phyloP scores from a whole-genome alignment of 2,888 invertebrate genomes.

The Pammene aurita region DNA sequence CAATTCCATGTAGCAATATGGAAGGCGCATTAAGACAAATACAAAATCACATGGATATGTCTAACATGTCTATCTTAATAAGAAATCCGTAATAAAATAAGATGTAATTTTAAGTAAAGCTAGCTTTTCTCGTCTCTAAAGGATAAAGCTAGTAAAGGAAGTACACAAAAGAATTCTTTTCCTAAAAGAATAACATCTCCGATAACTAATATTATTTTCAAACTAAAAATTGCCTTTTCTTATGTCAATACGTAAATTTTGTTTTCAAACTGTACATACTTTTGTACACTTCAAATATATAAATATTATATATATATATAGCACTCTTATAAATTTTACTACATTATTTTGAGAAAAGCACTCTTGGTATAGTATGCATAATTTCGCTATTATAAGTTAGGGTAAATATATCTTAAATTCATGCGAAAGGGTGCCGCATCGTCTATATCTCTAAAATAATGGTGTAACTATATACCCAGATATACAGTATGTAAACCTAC shows the following conservation, averaged over 20 bases:
- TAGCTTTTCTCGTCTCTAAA: conserved; percentile 48
- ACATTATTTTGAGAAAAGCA: conserved; percentile 73
- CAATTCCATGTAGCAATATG: conserved; percentile 18
- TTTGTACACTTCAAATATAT: conserved; percentile 55
- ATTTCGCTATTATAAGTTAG: conserved; percentile 44
- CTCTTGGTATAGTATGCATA: conserved; percentile 64
- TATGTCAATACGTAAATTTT: conserved; percentile 60
- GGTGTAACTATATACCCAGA: conserved; percentile 13
- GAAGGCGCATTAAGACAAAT: conserved; percentile 26
- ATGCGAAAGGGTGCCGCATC: conserved; percentile 13
- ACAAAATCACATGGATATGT: conserved; percentile 20
- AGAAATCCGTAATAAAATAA: conserved; percentile 37
- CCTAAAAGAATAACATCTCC: conserved; percentile 79
- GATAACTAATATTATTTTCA: conserved; percentile 50
- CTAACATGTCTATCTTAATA: conserved; percentile 31
- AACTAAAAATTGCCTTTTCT: conserved; percentile 44
- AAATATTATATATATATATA: conserved; percentile 49
- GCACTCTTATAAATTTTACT: conserved; percentile 64
- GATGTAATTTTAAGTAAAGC: conserved; percentile 19
- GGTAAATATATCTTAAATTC: conserved; percentile 39
- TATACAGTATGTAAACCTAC: no score
- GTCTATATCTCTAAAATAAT: conserved; percentile 25
- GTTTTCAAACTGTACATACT: conserved; percentile 57
- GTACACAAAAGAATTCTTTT: conserved; percentile 77
- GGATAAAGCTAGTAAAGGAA: conserved; percentile 67